Base-by-base conservation (phyloP, 2,888 invertebrate genomes). In the Carabus problematicus region DNA sequence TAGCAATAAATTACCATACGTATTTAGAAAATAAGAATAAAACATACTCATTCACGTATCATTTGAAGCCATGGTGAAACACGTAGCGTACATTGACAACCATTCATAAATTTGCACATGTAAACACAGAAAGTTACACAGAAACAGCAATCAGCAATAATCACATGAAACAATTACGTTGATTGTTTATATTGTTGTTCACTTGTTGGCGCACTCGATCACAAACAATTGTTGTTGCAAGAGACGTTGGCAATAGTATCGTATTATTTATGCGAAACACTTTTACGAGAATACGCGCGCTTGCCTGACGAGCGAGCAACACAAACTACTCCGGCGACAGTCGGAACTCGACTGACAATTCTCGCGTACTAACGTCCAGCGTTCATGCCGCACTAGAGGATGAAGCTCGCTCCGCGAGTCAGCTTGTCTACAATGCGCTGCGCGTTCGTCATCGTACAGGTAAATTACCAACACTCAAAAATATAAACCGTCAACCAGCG, bases 261-360 rank as follows among this genome's bases (percentile, higher is more conserved):
- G n/a, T n/a, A n/a, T n/a, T 16, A 18, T 12, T 52, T 49, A 9
- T 16, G 14, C 19, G 16, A 8, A 16, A 52, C 16, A 18, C 14
- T 52, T 29, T 52, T 52, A 52, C 52, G 52, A 9, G 52, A 52
- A 52, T 11, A 52, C 52, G 14, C 52, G 52, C 16, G 29, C 9
- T 16, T 52, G 14, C 52, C 52, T 52, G 14, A 14, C 11, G 52
- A 52, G 52, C 52, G 9, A 18, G 52, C 52, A 52, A 52, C 52
- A 18, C 52, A 18, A 16, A 12, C 16, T 4, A 52, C 52, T 52
- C 18, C 16, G 8, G 16, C 47, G 47, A 52, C 6, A 52, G 52
- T 18, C 52, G 52, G 52, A 52, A 52, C 52, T 52, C 52, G 52
- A 52, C 52, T 52, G 52, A 52, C 52, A 18, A n/a, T 19, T 16